Base-by-base conservation (phyloP, 2,888 invertebrate species). In the Monoplex corrugatus region DNA sequence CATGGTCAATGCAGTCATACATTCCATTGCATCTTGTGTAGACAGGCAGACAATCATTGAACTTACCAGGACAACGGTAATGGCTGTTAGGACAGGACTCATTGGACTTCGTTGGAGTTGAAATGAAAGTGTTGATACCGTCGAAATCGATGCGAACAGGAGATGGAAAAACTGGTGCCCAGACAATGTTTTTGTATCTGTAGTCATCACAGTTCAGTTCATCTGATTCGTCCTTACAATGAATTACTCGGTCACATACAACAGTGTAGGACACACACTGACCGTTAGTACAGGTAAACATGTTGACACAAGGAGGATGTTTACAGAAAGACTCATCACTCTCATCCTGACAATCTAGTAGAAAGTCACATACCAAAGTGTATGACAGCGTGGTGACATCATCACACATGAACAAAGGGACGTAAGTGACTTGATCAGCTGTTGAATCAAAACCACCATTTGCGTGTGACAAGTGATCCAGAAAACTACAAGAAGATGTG, bases 11-110 rank as follows among this genome's bases (percentile, higher is more conserved):
- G 32, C 78, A 80, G 78, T 80, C 78, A 10, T 80, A 43, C 78
- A 80, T 40, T 23, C 40, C 40, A 40, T 80, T 80, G 40, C 78
- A 80, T 16, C 78, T 40, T 28, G 78, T 80, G 78, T 43, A 80
- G 43, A 80, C 43, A 28, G 78, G 78, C 40, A 80, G 78, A 23
- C 78, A 80, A 43, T 80, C 78, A 40, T 80, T 43, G 23, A 23
- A 43, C 3, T 80, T 43, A 13, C 78, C 78, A 80, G 78, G 78
- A 80, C 78, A 80, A 23, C 78, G 78, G 23, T 80, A 80, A 23
- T 80, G 78, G 43, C 23, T 23, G 23, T 80, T 43, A 80, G 78
- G 43, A 80, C 78, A 80, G 28, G 78, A 80, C 78, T 80, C 78
- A 23, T 43, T 80, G 43, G 43, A 23, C 1, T 6, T 43, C 78